Evolutionary conservation across 1,140 invertebrate genomes (phyloP).

Genomic region (Mercenaria mercenaria): DNA sequence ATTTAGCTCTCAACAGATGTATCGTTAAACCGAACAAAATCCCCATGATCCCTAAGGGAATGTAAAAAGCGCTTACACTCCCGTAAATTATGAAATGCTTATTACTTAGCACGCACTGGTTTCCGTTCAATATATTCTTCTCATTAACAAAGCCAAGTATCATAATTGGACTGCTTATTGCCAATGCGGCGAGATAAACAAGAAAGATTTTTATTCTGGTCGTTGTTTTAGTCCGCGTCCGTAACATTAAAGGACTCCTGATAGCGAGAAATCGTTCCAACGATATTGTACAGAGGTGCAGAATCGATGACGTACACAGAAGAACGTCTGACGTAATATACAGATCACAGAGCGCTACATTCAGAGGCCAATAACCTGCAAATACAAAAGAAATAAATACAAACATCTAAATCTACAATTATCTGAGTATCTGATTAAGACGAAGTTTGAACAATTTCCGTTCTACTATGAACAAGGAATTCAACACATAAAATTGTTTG

Average conservation of each 20-base stretch:
- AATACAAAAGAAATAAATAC: constrained; percentile 69
- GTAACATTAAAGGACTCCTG: constrained; percentile 92
- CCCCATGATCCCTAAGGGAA: constrained; percentile 97
- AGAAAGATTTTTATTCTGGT: constrained; percentile 95
- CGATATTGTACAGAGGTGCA: constrained; percentile 87
- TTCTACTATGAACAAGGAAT: too few species aligned
- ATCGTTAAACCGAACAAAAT: constrained; percentile 96
- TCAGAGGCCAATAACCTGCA: constrained; percentile 96
- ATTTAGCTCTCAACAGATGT: constrained; percentile 84
- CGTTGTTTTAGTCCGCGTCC: constrained; percentile 91
- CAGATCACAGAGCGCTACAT: constrained; percentile 95
- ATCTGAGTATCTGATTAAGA: too few species aligned
- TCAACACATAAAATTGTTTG: too few species aligned
- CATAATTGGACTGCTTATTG: constrained; percentile 94
- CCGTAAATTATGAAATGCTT: constrained; percentile 94
- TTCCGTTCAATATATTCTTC: constrained; percentile 84
- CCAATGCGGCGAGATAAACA: constrained; percentile 95
- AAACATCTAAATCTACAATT: too few species aligned
- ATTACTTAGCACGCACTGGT: constrained; percentile 90
- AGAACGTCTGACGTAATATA: constrained; percentile 97
- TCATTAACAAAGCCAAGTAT: constrained; percentile 91
- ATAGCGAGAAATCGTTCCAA: constrained; percentile 92
- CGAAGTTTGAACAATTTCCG: too few species aligned
- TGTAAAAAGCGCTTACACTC: constrained; percentile 97
- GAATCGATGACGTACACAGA: constrained; percentile 96